Base-by-base conservation (phyloP, 2,797 vertebrate species). In the Oreochromis grahami region DNA sequence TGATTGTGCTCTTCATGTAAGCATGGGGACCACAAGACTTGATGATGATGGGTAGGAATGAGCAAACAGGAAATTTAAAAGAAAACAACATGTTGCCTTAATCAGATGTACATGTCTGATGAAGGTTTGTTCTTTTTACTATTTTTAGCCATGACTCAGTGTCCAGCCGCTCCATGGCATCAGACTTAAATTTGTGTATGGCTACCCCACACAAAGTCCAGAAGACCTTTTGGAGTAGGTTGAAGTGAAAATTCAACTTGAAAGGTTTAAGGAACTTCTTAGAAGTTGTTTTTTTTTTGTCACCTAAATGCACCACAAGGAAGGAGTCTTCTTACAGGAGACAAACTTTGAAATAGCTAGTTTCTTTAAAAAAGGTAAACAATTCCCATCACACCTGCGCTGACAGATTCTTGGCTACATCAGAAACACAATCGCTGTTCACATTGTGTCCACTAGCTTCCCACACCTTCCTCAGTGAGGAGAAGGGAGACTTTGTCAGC, bases 371-470 rank as follows among this genome's bases (percentile, higher is more conserved):
- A 63, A 63, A 36, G 11, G 17, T 17, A 83, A 77, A 70, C 14
- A 8, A 10, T 45, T 56, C 43, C 76, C 32, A 3, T 86, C 85
- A 45, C 68, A 87, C 84, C 84, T 86, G 56, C 32, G 52, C 7
- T 85, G 86, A 88, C 85, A 76, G 80, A 70, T 86, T 87, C 74
- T 81, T 88, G 89, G 86, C 89, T 80, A 2, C 51, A 11, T 80
- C 74, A 17, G 45, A 78, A 83, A 82, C 74, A 21, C 83, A 70
- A 55, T 51, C 9, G 26, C 76, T 36, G 77, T 70, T 83, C 21
- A 12, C 81, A 76, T 85, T 90, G 89, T 84, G 83, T 78, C 83
- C 81, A 19, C 45, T 77, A 83, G 63, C 80, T 68, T 82, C 89
- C 70, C 86, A 83, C 85, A 85, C 80, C 74, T 86, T 36, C 41